These are phyloP conservation scores for Rhyzopertha dominica DNA, from an alignment of 1,140 invertebrate genomes.

Conservation along the genomic window DNA sequence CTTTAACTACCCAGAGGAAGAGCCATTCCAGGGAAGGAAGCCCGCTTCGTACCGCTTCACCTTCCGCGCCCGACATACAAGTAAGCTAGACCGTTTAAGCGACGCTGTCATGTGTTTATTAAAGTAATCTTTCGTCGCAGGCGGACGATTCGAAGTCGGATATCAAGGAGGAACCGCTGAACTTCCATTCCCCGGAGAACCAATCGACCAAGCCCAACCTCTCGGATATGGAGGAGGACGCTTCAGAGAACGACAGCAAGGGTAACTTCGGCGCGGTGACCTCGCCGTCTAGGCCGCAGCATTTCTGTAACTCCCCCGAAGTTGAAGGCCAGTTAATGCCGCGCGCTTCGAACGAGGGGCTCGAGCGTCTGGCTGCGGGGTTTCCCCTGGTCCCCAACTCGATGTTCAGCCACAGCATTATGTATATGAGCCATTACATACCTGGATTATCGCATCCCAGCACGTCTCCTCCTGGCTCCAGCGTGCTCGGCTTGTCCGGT, in stretches of 20 bases:
- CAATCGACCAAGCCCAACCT: slow-evolving; percentile 48
- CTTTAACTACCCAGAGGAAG: slow-evolving; percentile 54
- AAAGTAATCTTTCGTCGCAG: too few species aligned
- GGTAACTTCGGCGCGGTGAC: slow-evolving; percentile 30
- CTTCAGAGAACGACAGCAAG: slow-evolving; percentile 33
- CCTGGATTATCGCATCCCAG: slow-evolving; percentile 53
- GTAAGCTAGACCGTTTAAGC: slow-evolving; percentile 28
- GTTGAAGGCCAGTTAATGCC: slow-evolving; percentile 36
- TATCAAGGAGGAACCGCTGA: slow-evolving; percentile 49
- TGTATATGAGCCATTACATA: slow-evolving; percentile 88
- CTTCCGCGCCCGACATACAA: slow-evolving; percentile 35
- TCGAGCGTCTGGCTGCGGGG: slow-evolving; percentile 53
- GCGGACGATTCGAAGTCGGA: slow-evolving; percentile 33
- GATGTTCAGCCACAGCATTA: slow-evolving; percentile 79
- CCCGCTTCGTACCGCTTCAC: slow-evolving; percentile 31
- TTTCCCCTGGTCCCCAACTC: slow-evolving; percentile 78
- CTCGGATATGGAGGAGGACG: slow-evolving; percentile 35
- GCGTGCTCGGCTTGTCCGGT: slow-evolving; percentile 55
- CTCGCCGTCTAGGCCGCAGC: slow-evolving; percentile 31
- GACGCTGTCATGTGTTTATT: too few species aligned
- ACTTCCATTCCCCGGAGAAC: slow-evolving; percentile 49
- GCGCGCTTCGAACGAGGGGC: slow-evolving; percentile 34
- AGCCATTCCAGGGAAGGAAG: slow-evolving; percentile 39
- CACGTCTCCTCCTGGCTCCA: slow-evolving; percentile 50
- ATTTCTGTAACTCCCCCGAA: slow-evolving; percentile 41